Base-by-base conservation (phyloP, 92 coral and sea anemone genomes). In the Porites cylindrica region DNA sequence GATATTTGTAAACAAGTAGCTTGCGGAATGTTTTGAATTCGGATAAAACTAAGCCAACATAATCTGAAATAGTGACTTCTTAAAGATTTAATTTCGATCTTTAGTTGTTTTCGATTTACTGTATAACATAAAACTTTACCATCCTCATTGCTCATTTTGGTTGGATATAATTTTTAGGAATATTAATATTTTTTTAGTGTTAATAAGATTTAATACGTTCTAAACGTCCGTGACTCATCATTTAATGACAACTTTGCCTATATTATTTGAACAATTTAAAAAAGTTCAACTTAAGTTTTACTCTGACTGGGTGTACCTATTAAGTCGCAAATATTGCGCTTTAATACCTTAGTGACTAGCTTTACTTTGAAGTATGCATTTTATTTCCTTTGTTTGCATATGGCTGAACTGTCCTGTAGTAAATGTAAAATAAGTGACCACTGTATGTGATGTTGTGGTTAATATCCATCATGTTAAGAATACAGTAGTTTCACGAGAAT, bases 1-100 rank as follows among this genome's bases (percentile, higher is more conserved):
- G 32, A 47, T 72, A 50, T 72, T 24, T 72, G 53, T 83, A 74
- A 83, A 83, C 87, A 83, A 83, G 10, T 62, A 18, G 26, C 26
- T 51, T 26, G 62, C 24, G 51, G 80, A 73, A 73, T 23, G 59
- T 63, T 82, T 82, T 50, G 73, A 82, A 59, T 72, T 59, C 17
- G 14, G 51, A 63, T 16, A 14, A 83, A 83, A 60, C 47, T 53
- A 54, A 54, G 43, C 78, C 56, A 29, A 70, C 58, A 38, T 73
- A 73, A 74, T 50, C 80, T 53, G 23, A 61, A 82, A 61, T 21
- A 82, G 12, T 21, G 18, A 83, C 14, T 52, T 62, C 63, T 9
- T 26, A 70, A 51, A 82, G 47, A n/a, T 7, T 16, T 47, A 60
- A 29, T 12, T 23, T n/a, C 4, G 59, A 18, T 38, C 11, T n/a